These are phyloP conservation scores for Magallana angulata DNA, from an alignment of 1,140 invertebrate genomes.

Conservation along the genomic window DNA sequence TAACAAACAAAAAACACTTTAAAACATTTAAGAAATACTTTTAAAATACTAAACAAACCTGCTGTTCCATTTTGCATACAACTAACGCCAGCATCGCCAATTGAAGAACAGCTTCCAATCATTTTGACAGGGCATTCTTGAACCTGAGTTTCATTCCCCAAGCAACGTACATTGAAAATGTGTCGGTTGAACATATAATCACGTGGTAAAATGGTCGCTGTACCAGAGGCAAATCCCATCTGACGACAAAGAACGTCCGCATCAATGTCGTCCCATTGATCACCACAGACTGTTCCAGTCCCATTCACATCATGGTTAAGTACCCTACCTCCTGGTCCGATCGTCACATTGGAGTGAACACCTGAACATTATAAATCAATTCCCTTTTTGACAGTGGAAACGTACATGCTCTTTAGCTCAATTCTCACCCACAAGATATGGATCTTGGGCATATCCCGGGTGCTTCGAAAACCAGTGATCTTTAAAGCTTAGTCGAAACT, in stretches of 20 bases:
- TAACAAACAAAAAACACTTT: background rate
- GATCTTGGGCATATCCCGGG: background rate
- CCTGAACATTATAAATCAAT: background rate
- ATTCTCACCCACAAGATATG: background rate
- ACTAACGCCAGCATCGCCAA: background rate
- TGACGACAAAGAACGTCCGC: background rate
- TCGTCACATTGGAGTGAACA: background rate
- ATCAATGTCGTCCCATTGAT: background rate
- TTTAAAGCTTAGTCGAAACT: too few relatives aligned
- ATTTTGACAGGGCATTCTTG: background rate
- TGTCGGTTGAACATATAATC: background rate
- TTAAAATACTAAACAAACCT: too few relatives aligned
- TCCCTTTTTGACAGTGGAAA: background rate
- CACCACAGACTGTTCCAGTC: background rate
- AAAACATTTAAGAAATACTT: too few relatives aligned
- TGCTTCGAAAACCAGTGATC: too few relatives aligned
- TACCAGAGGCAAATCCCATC: conserved; percentile 10
- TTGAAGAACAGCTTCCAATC: background rate
- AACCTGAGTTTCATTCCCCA: background rate
- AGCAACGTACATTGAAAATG: background rate
- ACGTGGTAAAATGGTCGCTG: background rate
- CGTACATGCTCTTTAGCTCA: background rate
- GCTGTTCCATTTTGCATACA: background rate
- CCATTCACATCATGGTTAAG: background rate
- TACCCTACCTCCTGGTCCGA: background rate